Conservation (phyloP, 2,797 vertebrate species). For the Pseudotriccus pelzelni region DNA sequence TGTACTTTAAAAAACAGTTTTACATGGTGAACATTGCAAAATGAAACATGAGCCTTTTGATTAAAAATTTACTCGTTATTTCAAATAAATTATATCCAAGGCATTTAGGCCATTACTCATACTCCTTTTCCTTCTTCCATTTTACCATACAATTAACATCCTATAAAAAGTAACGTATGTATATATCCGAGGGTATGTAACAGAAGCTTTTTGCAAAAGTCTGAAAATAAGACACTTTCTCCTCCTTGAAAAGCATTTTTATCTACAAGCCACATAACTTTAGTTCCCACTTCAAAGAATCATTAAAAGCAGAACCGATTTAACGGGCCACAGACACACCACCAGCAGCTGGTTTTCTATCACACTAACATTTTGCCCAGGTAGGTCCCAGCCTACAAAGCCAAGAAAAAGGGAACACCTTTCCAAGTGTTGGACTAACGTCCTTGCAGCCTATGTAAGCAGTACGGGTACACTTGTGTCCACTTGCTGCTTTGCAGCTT, state of each 20-base stretch:
- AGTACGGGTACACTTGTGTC: not conserved
- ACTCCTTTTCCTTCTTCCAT: not conserved
- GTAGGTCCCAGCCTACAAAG: not conserved
- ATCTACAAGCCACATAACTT: not conserved
- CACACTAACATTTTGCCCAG: not conserved
- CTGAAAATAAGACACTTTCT: not conserved
- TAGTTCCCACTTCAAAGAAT: not conserved
- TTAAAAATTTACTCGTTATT: not conserved
- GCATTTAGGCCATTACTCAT: not conserved
- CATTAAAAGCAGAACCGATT: not conserved
- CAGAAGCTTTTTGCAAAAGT: not conserved
- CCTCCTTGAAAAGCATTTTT: not conserved
- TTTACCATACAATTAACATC: not conserved
- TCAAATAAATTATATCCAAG: not conserved
- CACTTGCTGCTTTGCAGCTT: not conserved
- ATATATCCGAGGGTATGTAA: not conserved
- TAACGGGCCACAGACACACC: not conserved
- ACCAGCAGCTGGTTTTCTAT: not conserved
- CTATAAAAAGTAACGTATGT: not conserved
- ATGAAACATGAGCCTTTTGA: not conserved
- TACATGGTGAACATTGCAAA: not conserved
- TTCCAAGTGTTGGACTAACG: not conserved
- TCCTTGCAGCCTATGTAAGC: not conserved
- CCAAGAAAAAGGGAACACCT: not conserved
- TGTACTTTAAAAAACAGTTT: not conserved